Evolutionary conservation across 1,140 invertebrate genomes (phyloP), one percentile per base, ranked within the genome.

Genomic region (Palaemon carinicauda): DNA sequence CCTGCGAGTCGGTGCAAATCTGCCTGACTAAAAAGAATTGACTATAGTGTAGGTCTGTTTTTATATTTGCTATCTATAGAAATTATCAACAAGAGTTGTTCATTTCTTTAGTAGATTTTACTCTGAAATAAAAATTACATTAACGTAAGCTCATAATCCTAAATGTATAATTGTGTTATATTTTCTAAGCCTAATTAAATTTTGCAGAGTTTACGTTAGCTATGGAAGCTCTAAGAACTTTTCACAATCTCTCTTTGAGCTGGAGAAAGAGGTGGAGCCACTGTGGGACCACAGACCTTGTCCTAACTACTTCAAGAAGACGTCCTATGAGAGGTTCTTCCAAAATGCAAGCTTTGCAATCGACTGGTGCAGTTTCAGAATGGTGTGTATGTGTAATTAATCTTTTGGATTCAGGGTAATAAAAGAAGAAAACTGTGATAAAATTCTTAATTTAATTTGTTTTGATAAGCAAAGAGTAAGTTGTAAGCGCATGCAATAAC

Each of bases 281-380:
- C 91, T 97, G 0, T 95, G 94, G 90, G 96, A 95, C 89, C 87
- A 91, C 12, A 91, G 95, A 17, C 93, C 94, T 0, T 98, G 97
- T 90, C 96, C 96, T 0, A 91, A 94, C 73, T 94, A 96, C 88
- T 97, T 96, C 89, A 97, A 97, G 90, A 92, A 95, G 88, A 97
- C 96, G 0, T 95, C 95, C 0, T 96, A 96, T 0, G 96, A 98
- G 90, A 93, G 95, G 89, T 92, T 95, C 29, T 98, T 98, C 91
- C 93, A 96, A 88, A 94, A 95, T 82, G 94, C 94, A 24, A 94
- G 94, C 15, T 95, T 97, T 90, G 93, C 94, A 51, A 91, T 97
- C 21, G 97, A 98, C 91, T 98, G 97, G 97, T 98, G 97, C 90
- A 94, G 95, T 75, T 97, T 98, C 90, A 93, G 94, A 91, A 92